A percentile compares a stretch with the other conserved stretches of the same genome.
Conservation (phyloP, 1,140 invertebrate genomes). For the Orius laevigatus region DNA sequence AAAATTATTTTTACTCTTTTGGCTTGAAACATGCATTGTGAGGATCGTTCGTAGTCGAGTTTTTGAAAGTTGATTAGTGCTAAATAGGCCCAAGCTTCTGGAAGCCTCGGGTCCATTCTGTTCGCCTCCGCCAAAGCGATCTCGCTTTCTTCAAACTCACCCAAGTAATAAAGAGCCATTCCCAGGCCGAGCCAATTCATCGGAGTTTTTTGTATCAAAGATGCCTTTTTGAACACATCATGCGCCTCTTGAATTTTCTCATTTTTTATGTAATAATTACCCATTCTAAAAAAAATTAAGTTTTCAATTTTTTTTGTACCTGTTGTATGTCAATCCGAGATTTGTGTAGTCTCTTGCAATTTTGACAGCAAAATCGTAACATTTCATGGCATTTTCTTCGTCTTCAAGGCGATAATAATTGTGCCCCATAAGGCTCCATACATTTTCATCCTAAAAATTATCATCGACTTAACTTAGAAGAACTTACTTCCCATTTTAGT, state of each 20-base stretch:
- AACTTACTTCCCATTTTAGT: conserved; percentile 6
- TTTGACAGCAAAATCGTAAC: conserved; percentile 1
- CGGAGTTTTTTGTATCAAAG: conserved; percentile 16
- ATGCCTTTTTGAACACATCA: conserved; percentile 14
- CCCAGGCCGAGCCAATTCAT: conserved; percentile 21
- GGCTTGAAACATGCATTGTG: conserved; percentile 9
- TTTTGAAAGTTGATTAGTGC: conserved; percentile 17
- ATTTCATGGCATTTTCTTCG: conserved; percentile 3
- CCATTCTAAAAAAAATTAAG: not conserved
- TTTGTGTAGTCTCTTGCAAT: not conserved
- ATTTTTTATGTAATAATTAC: conserved; percentile 6
- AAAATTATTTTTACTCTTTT: not conserved
- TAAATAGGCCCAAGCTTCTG: conserved; percentile 21
- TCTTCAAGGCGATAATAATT: conserved; percentile 10
- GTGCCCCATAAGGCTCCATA: conserved; percentile 12
- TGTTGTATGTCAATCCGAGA: conserved; percentile 3
- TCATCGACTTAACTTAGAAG: not conserved
- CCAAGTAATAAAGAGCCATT: conserved; percentile 18
- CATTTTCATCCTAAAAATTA: conserved; percentile 4
- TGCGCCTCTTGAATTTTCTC: conserved; percentile 3
- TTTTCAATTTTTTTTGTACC: too few species aligned
- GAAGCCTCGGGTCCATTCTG: conserved; percentile 20
- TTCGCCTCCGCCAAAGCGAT: conserved; percentile 20
- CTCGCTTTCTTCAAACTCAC: conserved; percentile 21
- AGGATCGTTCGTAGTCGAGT: conserved; percentile 1